Evolutionary conservation across 2,113 vertebrate genomes (phyloP).

Genomic region (Oreocharis arfaki): DNA sequence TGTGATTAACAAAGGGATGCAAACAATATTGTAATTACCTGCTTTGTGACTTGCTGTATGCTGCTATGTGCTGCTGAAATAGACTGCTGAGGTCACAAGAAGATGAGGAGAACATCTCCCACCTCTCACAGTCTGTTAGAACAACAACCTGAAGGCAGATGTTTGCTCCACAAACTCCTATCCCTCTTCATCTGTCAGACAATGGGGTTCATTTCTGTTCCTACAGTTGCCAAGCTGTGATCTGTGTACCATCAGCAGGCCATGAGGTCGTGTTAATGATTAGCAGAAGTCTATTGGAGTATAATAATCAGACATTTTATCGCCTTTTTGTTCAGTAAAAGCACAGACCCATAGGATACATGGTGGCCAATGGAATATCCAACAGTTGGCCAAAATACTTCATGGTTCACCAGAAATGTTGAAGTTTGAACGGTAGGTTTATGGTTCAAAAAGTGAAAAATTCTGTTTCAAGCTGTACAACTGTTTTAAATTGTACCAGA

Average conservation of each 20-base stretch:
- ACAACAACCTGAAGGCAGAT: background rate
- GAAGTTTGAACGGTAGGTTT: background rate
- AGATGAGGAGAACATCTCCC: background rate
- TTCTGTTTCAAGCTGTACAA: background rate
- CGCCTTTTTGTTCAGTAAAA: background rate
- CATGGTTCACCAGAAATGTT: background rate
- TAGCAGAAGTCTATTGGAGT: background rate
- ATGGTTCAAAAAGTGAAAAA: background rate
- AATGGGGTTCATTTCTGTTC: background rate
- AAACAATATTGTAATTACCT: background rate
- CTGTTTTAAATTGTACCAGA: background rate
- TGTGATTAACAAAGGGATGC: background rate
- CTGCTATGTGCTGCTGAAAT: background rate
- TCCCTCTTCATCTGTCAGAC: background rate
- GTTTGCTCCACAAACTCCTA: background rate
- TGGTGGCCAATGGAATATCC: background rate
- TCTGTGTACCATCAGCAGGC: background rate
- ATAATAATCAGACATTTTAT: background rate
- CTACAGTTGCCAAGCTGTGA: background rate
- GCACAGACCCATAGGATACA: accelerated
- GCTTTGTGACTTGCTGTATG: background rate
- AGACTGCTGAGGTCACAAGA: background rate
- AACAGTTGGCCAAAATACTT: background rate
- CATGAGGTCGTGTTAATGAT: background rate
- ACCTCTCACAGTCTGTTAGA: background rate